Evolutionary conservation across 2,113 vertebrate genomes (phyloP), one percentile per base, ranked within the genome.

Genomic region (Lepus europaeus): DNA sequence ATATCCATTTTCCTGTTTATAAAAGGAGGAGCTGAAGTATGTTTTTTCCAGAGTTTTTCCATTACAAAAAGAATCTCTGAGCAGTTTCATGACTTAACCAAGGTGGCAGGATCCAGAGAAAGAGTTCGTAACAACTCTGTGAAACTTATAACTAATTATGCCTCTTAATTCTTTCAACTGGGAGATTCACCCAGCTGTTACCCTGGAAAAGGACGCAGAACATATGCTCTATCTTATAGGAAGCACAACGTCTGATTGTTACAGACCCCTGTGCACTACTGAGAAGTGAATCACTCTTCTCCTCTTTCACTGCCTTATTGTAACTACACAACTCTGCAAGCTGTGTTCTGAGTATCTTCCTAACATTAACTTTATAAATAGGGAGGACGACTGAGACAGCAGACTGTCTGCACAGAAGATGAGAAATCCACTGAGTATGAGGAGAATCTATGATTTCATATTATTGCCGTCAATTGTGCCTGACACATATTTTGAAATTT

Each of bases 401-500:
- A 87, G 63, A 45, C 27, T 56, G 72, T 66, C 87, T 85, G 29
- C 49, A 49, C 80, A 95, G 61, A 89, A 73, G 53, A 95, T 84
- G 72, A 97, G 80, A 89, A 87, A 84, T 89, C 78, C 68, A 63
- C 33, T 69, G 81, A 8, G 51, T 69, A 84, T 74, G 73, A 93
- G 94, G 91, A 64, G 63, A 91, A 91, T 95, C 90, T 89, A n/a
- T 93, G 91, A 94, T 86, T 91, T 94, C 83, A 96, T 33, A 78
- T 59, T 29, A 49, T 66, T 87, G 90, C 33, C 70, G 39, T 91
- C 31, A 72, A 25, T 95, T 92, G 92, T 95, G 80, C 56, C 92
- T 85, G 56, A 90, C 61, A 95, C 76, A 5, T 82, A 87, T 93
- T 95, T 93, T 12, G 3, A 93, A 49, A 36, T 73, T 49, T 83